Conservation (phyloP, 2,888 invertebrate species). For the Dolichomitus sp. region DNA sequence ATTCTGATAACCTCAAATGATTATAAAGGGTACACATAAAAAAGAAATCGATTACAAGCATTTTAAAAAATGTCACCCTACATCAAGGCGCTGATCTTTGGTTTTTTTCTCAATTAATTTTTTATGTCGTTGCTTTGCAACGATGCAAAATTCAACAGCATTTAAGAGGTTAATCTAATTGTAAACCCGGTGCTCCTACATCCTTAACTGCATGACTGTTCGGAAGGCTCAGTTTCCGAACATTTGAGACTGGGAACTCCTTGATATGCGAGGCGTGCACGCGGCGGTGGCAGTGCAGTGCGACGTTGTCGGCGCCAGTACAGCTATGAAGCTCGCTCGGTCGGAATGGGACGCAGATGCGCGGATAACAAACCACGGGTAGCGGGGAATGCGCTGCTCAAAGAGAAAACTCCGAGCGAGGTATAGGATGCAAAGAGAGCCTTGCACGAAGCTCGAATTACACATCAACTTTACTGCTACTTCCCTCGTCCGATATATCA, state of each 20-base stretch:
- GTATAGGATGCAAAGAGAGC: conserved; percentile 52
- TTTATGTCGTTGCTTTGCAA: too few species aligned
- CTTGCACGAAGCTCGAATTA: conserved; percentile 58
- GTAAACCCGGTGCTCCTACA: too few species aligned
- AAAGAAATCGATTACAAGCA: too few species aligned
- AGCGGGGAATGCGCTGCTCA: conserved; percentile 55
- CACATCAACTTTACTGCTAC: conserved; percentile 36
- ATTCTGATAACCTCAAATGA: too few species aligned
- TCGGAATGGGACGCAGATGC: conserved; percentile 55
- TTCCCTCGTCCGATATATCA: background rate
- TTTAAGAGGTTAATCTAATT: too few species aligned
- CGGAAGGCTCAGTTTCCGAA: conserved; percentile 34
- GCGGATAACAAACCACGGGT: conserved; percentile 58
- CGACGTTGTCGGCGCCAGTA: conserved; percentile 37
- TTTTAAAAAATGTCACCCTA: too few species aligned
- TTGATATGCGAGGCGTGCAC: conserved; percentile 48
- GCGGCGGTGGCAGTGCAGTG: conserved; percentile 10
- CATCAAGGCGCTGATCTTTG: too few species aligned
- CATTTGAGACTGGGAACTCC: conserved; percentile 42
- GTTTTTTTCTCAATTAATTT: too few species aligned
- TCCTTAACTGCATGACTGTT: conserved; percentile 13
- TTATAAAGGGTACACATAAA: too few species aligned
- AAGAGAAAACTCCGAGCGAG: conserved; percentile 53
- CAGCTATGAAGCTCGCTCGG: conserved; percentile 10
- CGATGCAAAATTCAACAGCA: too few species aligned